These are phyloP conservation scores for Drosophila hawaiiensis DNA, from an alignment of 2,888 invertebrate species.

Conservation along the genomic window DNA sequence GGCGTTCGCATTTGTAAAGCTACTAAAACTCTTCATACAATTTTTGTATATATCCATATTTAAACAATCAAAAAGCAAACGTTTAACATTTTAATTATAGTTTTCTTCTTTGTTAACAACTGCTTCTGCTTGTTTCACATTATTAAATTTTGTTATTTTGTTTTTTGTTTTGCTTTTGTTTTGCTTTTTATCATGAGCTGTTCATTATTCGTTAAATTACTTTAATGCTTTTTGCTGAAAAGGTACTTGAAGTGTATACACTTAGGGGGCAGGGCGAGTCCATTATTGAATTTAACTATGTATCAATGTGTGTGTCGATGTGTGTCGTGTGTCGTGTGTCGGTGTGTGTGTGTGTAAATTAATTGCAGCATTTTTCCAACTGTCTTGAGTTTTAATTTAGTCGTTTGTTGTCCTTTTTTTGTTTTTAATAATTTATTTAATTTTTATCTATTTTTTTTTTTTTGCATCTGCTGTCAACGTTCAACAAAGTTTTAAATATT, in stretches of 20 bases:
- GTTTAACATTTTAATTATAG: slow-evolving; percentile 36
- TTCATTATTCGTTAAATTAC: slow-evolving; percentile 30
- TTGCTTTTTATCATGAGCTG: slow-evolving; percentile 31
- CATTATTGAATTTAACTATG: slow-evolving; percentile 15
- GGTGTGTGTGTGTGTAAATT: slow-evolving; percentile 27
- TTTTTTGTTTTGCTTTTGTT: slow-evolving; percentile 10
- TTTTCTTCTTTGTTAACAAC: slow-evolving; percentile 36
- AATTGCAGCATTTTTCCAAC: slow-evolving; percentile 37
- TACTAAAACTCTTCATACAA: slow-evolving; percentile 38
- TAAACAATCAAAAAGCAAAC: slow-evolving; percentile 53
- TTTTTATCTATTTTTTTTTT: neutral
- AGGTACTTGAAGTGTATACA: slow-evolving; percentile 83
- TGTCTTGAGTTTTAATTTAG: slow-evolving; percentile 36
- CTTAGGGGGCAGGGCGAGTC: slow-evolving; percentile 48
- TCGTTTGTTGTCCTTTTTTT: slow-evolving; percentile 5
- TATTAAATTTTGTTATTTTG: neutral
- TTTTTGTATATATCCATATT: slow-evolving; percentile 19
- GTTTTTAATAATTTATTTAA: neutral
- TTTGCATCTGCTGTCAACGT: slow-evolving; percentile 9
- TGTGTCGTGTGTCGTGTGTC: slow-evolving; percentile 25
- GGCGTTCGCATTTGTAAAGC: slow-evolving; percentile 46
- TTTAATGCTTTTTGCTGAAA: slow-evolving; percentile 68
- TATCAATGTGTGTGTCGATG: neutral
- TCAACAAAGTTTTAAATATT: slow-evolving; percentile 13
- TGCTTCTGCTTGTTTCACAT: slow-evolving; percentile 41